phyloP scores from a whole-genome alignment of 1,140 invertebrate species.

The Pollicipes pollicipes region DNA sequence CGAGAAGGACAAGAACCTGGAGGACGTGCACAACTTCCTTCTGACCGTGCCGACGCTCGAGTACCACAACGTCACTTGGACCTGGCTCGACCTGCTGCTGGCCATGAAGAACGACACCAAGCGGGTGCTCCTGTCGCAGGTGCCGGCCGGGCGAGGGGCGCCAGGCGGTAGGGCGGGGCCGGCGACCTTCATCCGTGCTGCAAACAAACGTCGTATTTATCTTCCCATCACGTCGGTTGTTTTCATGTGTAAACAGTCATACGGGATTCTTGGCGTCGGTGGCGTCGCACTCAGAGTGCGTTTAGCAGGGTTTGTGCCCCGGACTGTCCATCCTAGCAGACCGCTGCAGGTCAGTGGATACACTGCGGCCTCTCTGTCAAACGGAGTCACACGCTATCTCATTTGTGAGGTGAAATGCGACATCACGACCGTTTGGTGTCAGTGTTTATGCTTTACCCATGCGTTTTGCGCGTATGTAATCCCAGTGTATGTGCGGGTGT shows the following conservation, averaged over 20 bases:
- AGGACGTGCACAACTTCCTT: constrained; percentile 84
- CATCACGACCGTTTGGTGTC: too few relatives aligned
- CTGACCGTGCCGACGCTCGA: constrained; percentile 88
- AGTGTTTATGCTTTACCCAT: too few relatives aligned
- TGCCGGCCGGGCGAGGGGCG: constrained; percentile 20
- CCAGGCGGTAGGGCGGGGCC: background rate
- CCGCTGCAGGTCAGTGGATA: too few relatives aligned
- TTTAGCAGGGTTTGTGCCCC: too few relatives aligned
- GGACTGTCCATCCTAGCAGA: too few relatives aligned
- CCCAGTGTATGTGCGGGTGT: too few relatives aligned
- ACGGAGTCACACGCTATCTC: too few relatives aligned
- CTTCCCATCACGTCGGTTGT: background rate
- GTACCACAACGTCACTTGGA: constrained; percentile 98
- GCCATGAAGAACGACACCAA: constrained; percentile 89
- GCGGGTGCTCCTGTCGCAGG: constrained; percentile 69
- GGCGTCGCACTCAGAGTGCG: too few relatives aligned
- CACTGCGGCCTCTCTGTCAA: too few relatives aligned
- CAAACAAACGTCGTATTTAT: constrained; percentile 6
- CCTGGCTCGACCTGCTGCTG: constrained; percentile 92
- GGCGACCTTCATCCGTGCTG: background rate
- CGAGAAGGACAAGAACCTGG: constrained; percentile 94
- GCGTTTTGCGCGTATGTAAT: too few relatives aligned
- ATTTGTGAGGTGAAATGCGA: too few relatives aligned
- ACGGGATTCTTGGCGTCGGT: too few relatives aligned
- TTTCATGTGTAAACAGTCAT: background rate